Conservation (phyloP, 2,113 vertebrate species). For the Cisticola juncidis region DNA sequence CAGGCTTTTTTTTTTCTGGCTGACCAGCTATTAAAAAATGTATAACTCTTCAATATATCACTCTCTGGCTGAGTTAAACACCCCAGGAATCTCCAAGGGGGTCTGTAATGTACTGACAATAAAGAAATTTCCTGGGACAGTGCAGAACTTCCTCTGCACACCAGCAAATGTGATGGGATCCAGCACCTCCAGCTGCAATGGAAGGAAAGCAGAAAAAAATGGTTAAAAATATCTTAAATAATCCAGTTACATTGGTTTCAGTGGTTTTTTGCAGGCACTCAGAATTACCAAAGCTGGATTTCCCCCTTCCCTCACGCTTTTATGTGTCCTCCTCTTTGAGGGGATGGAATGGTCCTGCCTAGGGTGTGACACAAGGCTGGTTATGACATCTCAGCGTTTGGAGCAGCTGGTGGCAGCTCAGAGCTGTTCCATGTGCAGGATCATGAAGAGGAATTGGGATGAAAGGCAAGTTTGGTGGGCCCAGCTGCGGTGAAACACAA, state of each 20-base stretch:
- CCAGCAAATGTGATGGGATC: background rate
- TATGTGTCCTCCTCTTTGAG: background rate
- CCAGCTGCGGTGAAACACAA: background rate
- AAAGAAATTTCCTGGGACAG: background rate
- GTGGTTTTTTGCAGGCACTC: background rate
- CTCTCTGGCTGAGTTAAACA: background rate
- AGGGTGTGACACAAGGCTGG: background rate
- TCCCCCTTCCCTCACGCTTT: background rate
- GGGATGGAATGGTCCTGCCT: background rate
- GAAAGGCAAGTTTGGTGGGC: background rate
- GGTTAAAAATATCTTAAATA: background rate
- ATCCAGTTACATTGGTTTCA: background rate
- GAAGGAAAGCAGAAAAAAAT: background rate
- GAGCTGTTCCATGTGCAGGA: fast-evolving
- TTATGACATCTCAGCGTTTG: background rate
- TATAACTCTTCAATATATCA: background rate
- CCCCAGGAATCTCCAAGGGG: background rate
- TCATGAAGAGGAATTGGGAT: background rate
- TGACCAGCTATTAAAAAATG: background rate
- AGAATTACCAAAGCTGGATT: background rate
- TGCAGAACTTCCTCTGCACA: background rate
- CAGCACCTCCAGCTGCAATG: background rate
- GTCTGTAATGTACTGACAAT: background rate
- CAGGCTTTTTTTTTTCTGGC: background rate
- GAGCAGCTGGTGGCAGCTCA: background rate